These are phyloP conservation scores for Cephonodes hylas DNA, from an alignment of 2,888 invertebrate genomes.

Conservation along the genomic window DNA sequence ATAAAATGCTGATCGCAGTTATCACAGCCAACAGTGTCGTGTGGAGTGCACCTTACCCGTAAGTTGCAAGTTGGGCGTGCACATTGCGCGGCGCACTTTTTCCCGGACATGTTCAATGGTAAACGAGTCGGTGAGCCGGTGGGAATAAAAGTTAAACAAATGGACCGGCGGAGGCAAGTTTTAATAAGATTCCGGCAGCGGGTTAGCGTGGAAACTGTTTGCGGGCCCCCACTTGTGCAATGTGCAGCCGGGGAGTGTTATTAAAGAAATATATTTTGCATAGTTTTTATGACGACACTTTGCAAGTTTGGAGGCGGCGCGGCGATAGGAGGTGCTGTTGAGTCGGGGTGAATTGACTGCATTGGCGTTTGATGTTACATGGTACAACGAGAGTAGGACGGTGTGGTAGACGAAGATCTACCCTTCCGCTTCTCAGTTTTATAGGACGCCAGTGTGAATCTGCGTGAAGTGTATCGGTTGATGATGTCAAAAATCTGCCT, in stretches of 20 bases:
- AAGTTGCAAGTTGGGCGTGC: slow-evolving; percentile 11
- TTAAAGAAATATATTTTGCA: neutral
- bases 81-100: slow-evolving; percentile 19
- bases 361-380: too few relatives aligned
- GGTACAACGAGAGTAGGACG: too few relatives aligned
- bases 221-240: slow-evolving; percentile 29
- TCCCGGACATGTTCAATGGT: slow-evolving; percentile 28
- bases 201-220: slow-evolving; percentile 38
- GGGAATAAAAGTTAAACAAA: slow-evolving; percentile 51
- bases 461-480: too few relatives aligned
- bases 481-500: too few relatives aligned
- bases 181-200: slow-evolving; percentile 47
- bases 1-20: neutral
- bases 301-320: neutral
- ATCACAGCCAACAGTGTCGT: neutral
- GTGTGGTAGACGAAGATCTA: too few relatives aligned
- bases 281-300: neutral
- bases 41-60: neutral
- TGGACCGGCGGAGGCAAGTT: slow-evolving; percentile 40
- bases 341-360: too few relatives aligned
- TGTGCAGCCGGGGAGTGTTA: neutral
- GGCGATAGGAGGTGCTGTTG: neutral
- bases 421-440: too few relatives aligned
- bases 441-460: too few relatives aligned
- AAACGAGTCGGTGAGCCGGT: slow-evolving; percentile 20